Evolutionary conservation across 35 echinoderm and acorn worm genomes (phyloP).

Genomic region (Apostichopus parvimensis): DNA sequence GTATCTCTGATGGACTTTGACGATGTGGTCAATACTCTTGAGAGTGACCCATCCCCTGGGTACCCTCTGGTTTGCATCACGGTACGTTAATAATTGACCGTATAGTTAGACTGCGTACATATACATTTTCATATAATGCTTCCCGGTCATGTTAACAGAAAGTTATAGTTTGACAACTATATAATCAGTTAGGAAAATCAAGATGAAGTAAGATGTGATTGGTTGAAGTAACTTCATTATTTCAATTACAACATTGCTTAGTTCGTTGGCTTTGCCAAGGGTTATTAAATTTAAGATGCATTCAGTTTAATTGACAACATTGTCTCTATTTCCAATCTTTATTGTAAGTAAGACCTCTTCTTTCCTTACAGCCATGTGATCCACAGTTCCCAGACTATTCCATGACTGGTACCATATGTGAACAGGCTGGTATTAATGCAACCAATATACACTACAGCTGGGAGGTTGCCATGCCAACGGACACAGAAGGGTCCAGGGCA

Average conservation of each 20-base stretch:
- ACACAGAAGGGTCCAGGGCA: constrained; percentile 83
- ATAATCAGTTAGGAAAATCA: too few relatives aligned
- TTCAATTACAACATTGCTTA: too few relatives aligned
- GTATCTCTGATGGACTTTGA: constrained; percentile 96
- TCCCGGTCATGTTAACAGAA: too few relatives aligned
- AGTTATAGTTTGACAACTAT: too few relatives aligned
- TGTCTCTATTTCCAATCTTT: background rate
- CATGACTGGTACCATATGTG: constrained; percentile 88
- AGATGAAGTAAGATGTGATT: too few relatives aligned
- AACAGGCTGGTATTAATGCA: constrained; percentile 86
- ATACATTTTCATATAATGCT: too few relatives aligned
- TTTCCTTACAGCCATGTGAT: constrained; percentile 62
- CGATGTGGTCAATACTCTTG: constrained; percentile 57
- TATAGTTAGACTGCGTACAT: too few relatives aligned
- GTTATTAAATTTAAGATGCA: too few relatives aligned
- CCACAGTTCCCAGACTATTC: constrained; percentile 87
- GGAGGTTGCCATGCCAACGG: constrained; percentile 95
- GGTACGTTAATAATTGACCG: constrained; percentile 53
- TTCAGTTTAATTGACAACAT: too few relatives aligned
- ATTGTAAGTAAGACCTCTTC: background rate
- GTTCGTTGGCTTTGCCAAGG: too few relatives aligned
- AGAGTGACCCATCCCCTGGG: constrained; percentile 81
- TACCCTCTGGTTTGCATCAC: constrained; percentile 96
- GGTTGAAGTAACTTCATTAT: too few relatives aligned
- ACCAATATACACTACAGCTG: constrained; percentile 90